Base-by-base conservation (phyloP, 2,113 vertebrate genomes). In the Narcine bancroftii region DNA sequence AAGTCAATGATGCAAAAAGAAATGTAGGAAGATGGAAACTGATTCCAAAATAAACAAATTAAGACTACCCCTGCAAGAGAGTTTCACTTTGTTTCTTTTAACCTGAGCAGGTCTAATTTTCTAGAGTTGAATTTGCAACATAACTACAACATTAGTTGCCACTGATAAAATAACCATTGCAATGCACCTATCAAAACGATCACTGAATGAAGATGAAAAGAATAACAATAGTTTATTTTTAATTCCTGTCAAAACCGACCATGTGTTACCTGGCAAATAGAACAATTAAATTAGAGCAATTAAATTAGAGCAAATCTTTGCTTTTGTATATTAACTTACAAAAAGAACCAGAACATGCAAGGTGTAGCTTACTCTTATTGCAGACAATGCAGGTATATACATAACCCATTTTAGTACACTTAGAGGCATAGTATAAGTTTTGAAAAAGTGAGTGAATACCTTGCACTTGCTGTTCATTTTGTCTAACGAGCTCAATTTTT, bases 381-480 rank as follows among this genome's bases (percentile, higher is more conserved):
- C 60, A 63, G 60, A 63, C 0, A 15, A 63, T 63, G 60, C 9
- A 11, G 60, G 60, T 69, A 69, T 21, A 69, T 39, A 17, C 73
- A 75, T 2, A 39, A 2, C 17, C 39, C 5, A 45, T 2, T 45
- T 19, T 6, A 21, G 39, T 17, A 19, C 13, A 77, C 7, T 3
- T 50, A 26, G 24, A 87, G 60, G 10, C 17, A 75, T 2, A 56
- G 56, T 33, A 45, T 69, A 3, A 65, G 2, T 9, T 66, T 69
- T 6, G 15, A 33, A 66, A 36, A 13, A 66, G 6, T 0, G 71
- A 45, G 42, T 65, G 50, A 66, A 69, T 92, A 97, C 97, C 97
- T 96, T 94, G 93, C 87, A 97, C 93, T 92, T 96, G 93, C n/a
- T 94, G 93, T 92, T 97, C 95, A 92, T 96, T 93, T 21, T 95